Conservation (phyloP, 2,797 vertebrate species). For the Anabas testudineus region DNA sequence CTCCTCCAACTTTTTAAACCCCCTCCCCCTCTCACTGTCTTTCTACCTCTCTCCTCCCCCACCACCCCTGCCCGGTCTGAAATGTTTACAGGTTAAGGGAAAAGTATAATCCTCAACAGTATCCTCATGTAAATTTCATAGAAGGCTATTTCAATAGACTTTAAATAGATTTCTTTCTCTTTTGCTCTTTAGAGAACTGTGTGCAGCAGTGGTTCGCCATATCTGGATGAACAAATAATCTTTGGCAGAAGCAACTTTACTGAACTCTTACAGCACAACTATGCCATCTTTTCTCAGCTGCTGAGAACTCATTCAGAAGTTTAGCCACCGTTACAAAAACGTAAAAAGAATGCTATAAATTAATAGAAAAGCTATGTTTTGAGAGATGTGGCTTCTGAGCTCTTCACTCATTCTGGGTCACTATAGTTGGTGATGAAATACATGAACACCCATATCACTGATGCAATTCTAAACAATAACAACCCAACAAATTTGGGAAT, state of each 20-base stretch:
- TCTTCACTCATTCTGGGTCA: not conserved
- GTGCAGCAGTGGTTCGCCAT: no score
- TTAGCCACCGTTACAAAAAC: not conserved
- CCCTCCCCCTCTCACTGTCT: constrained; percentile 43
- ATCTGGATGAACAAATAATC: constrained; percentile 44
- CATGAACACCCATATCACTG: not conserved
- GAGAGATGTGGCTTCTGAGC: not conserved
- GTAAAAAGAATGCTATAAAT: no score
- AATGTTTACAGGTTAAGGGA: constrained; percentile 77
- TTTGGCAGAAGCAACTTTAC: constrained; percentile 31
- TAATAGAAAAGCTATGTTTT: not conserved
- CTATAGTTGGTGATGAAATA: not conserved
- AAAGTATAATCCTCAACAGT: constrained; percentile 16
- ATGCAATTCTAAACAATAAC: not conserved
- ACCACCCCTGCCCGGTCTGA: constrained; percentile 56
- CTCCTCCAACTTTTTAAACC: constrained; percentile 61
- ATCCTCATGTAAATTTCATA: constrained; percentile 15
- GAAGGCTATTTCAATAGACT: constrained; percentile 6
- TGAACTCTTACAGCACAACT: constrained; percentile 43
- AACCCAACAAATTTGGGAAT: not conserved
- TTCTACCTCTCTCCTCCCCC: constrained; percentile 36
- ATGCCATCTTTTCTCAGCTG: constrained; percentile 36
- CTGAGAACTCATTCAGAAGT: constrained; percentile 6
- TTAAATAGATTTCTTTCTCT: constrained; percentile 18
- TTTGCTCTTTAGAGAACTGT: constrained; percentile 23